phyloP scores from a whole-genome alignment of 2,797 vertebrate species.

The Nasua narica region DNA sequence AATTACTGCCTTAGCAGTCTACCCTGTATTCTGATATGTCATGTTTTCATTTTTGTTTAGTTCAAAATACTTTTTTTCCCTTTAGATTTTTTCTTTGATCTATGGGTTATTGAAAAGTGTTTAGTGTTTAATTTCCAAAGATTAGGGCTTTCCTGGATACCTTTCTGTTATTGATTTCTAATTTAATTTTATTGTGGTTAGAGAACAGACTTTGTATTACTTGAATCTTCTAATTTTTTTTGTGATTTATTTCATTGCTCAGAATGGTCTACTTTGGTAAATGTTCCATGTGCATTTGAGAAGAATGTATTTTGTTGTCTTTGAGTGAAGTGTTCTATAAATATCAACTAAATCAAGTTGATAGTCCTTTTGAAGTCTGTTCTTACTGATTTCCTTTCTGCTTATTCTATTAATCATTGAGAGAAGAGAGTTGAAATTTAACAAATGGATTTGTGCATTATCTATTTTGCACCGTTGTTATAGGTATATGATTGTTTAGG shows the following conservation, averaged over 20 bases:
- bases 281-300: not conserved
- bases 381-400: not conserved
- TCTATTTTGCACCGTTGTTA: not conserved
- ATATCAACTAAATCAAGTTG: not conserved
- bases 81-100: not conserved
- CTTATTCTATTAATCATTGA: not conserved
- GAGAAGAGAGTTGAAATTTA: not conserved
- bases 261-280: not conserved
- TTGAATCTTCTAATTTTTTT: not conserved
- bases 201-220: not conserved
- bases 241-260: not conserved
- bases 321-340: not conserved
- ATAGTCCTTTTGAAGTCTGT: not conserved
- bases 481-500: not conserved
- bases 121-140: not conserved
- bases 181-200: conserved; percentile 16
- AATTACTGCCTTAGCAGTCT: not conserved
- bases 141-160: not conserved
- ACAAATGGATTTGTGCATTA: not conserved
- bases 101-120: not conserved
- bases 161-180: not conserved
- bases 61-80: not conserved
- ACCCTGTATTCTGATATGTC: not conserved
- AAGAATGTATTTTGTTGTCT: not conserved
- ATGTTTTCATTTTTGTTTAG: not conserved